Percentiles rank a stretch among this genome's conserved stretches.
phyloP scores from a whole-genome alignment of 2,113 vertebrate species.

The Gadus macrocephalus region DNA sequence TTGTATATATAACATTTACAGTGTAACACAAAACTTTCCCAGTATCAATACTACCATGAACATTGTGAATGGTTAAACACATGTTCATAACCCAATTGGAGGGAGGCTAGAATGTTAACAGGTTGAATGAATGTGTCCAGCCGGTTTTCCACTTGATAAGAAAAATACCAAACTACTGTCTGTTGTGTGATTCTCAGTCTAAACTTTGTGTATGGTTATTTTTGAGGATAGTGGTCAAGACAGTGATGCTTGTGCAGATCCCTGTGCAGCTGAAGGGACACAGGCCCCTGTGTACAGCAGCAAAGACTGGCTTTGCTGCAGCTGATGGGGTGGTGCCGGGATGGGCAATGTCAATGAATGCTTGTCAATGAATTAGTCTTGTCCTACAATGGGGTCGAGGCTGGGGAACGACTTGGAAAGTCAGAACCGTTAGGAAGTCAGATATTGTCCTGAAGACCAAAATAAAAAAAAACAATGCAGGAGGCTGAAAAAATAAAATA shows the following conservation, averaged over 20 bases:
- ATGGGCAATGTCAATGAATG: slow-evolving; percentile 46
- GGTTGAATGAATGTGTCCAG: background rate
- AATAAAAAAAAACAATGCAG: no score
- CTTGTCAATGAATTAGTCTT: slow-evolving; percentile 48
- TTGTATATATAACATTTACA: background rate
- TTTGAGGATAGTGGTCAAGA: background rate
- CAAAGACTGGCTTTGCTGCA: slow-evolving; percentile 48
- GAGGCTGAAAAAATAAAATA: background rate
- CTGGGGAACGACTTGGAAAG: background rate
- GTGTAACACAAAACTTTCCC: no score
- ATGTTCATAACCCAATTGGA: background rate
- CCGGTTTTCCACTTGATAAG: no score
- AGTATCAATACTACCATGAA: no score
- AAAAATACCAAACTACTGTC: no score
- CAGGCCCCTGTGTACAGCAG: slow-evolving; percentile 54
- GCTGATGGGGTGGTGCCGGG: slow-evolving; percentile 56
- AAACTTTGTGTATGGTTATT: no score
- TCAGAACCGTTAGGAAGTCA: background rate
- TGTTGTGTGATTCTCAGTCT: no score
- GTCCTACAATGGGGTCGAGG: slow-evolving; percentile 32
- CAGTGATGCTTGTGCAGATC: slow-evolving; percentile 7
- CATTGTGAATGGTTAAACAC: background rate
- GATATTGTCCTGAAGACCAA: background rate
- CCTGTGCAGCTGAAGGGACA: slow-evolving; percentile 42
- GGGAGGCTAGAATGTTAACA: no score